phyloP scores from a whole-genome alignment of 2,113 vertebrate species.

The Proterorhinus semilunaris region DNA sequence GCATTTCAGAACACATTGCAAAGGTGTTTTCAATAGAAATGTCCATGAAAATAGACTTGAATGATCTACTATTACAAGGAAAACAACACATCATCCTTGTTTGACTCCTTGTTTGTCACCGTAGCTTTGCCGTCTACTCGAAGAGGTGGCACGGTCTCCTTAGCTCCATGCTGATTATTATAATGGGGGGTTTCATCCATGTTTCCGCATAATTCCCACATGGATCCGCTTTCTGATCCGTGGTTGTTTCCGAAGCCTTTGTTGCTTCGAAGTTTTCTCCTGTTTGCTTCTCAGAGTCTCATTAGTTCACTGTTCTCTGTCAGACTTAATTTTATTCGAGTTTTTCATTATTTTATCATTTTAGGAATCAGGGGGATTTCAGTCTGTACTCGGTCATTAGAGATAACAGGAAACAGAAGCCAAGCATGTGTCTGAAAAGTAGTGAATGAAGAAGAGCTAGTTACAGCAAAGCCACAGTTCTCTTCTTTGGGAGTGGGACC shows the following conservation, averaged over 20 bases:
- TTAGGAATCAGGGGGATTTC: not conserved
- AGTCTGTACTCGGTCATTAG: not conserved
- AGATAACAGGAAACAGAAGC: not conserved
- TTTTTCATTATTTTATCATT: not conserved
- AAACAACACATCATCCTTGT: not conserved
- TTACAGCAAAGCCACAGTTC: no score
- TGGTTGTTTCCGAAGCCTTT: not conserved
- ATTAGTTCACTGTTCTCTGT: conserved; percentile 3
- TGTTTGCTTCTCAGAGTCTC: not conserved
- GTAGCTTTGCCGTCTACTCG: not conserved
- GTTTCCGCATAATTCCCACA: not conserved
- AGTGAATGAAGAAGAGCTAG: not conserved
- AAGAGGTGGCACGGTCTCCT: not conserved
- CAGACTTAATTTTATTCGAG: not conserved
- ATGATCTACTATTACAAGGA: no score
- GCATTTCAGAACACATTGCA: no score
- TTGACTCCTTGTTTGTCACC: not conserved
- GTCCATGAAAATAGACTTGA: no score
- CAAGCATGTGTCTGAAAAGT: not conserved
- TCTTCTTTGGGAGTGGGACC: no score
- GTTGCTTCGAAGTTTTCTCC: not conserved
- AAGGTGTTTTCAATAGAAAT: no score
- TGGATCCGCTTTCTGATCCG: not conserved
- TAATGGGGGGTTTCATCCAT: not conserved
- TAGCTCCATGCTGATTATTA: not conserved